Base-by-base conservation (phyloP, 2,888 invertebrate species). In the Lithophane socia region DNA sequence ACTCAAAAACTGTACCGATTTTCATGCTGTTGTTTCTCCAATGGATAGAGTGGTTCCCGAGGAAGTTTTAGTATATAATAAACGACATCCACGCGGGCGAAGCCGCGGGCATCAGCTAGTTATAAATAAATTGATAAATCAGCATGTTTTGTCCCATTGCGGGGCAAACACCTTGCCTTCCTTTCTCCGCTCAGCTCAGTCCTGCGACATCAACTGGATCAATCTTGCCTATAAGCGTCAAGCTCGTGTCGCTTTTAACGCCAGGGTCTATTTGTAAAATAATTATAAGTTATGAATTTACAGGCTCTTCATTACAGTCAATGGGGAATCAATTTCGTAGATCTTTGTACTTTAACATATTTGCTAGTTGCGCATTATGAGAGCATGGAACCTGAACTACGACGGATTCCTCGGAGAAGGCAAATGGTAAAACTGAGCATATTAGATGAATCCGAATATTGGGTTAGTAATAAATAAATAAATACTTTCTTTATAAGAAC, bases 281-380 rank as follows among this genome's bases (percentile, higher is more conserved):
- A 37, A 52, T 16, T 18, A 37, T 49, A 42, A 52, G 29, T 18
- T 42, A 18, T 42, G 52, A 18, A 42, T 52, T 79, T 76, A 21
- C 79, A 79, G 79, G 52, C 77, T 9, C 67, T 79, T 52, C 77
- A 79, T 21, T 68, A 64, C 58, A 83, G 79, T 44, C 79, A 79
- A 65, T 79, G 79, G 79, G 83, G 79, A 3, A 83, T 77, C 1
- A 79, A 77, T 47, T 42, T 83, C 21, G 77, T 83, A 12, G 79
- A 79, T 37, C 24, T 79, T 13, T 64, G 77, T 13, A 2, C 68
- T 13, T 83, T 79, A 64, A 52, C 13, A n/a, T 79, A 77, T 77
- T 77, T 79, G 44, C 37, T 68, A 2, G 8, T 68, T 24, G 21
- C 13, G 3, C 21, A 77, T n/a, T 77, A 58, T 3, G n/a, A 37